Evolutionary conservation across 1,140 invertebrate species (phyloP).

Genomic region (Apis cerana): DNA sequence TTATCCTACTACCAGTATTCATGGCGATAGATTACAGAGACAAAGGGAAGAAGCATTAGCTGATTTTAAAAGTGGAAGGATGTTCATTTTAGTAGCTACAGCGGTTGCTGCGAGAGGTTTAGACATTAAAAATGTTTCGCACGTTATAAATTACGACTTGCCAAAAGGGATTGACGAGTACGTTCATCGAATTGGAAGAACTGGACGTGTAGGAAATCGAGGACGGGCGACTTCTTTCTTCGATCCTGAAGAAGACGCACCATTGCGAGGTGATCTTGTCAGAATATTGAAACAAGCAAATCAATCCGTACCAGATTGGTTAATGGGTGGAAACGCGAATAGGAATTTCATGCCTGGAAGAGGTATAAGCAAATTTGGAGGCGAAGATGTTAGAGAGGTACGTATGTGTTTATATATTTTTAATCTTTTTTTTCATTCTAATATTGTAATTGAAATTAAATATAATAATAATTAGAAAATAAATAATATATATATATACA

Average conservation of each 20-base stretch:
- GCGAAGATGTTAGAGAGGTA: constrained; percentile 80
- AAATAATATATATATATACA: neutral
- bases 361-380: constrained; percentile 78
- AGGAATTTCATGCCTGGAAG: constrained; percentile 72
- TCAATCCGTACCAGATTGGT: constrained; percentile 85
- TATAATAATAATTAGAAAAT: constrained; percentile 7
- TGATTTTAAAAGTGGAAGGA: constrained; percentile 89
- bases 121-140: constrained; percentile 91
- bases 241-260: constrained; percentile 84
- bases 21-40: constrained; percentile 94
- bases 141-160: constrained; percentile 96
- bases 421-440: neutral
- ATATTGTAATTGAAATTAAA: neutral
- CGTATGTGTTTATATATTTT: constrained; percentile 50
- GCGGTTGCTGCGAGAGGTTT: constrained; percentile 95
- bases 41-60: constrained; percentile 93
- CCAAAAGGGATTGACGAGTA: constrained; percentile 95
- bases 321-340: constrained; percentile 75
- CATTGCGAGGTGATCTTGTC: constrained; percentile 85
- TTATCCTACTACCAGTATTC: constrained; percentile 92
- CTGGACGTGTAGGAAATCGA: constrained; percentile 95
- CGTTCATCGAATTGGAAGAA: constrained; percentile 97
- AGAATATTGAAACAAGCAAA: constrained; percentile 86
- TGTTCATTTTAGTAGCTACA: constrained; percentile 93
- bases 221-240: constrained; percentile 95